These are phyloP conservation scores for Campylorhamphus procurvoides DNA, from an alignment of 2,113 vertebrate species.

Conservation along the genomic window DNA sequence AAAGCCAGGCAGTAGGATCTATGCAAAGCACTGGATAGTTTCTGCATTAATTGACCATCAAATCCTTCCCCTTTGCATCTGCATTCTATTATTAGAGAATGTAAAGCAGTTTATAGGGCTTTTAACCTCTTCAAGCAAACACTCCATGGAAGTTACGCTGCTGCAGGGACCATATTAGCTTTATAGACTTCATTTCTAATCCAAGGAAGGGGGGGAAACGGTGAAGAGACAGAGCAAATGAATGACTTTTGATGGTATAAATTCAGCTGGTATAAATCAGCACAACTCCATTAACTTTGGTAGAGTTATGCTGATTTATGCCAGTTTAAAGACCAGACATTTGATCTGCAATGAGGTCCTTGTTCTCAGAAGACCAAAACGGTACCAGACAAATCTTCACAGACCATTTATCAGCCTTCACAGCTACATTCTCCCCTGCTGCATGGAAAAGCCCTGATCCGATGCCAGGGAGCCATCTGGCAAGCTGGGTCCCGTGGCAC, in stretches of 20 bases:
- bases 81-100: slow-evolving; percentile 81
- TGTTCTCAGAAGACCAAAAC: not conserved
- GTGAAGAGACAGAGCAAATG: slow-evolving; percentile 21
- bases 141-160: slow-evolving; percentile 76
- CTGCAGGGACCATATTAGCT: slow-evolving; percentile 70
- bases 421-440: not conserved
- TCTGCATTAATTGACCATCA: slow-evolving; percentile 90
- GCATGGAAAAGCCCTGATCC: not conserved
- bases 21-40: slow-evolving; percentile 73
- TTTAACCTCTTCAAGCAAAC: slow-evolving; percentile 82
- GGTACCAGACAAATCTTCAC: not conserved
- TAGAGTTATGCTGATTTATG: slow-evolving; percentile 9
- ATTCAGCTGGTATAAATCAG: slow-evolving; percentile 47
- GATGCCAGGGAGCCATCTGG: slow-evolving; percentile 25
- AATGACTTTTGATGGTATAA: not conserved
- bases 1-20: slow-evolving; percentile 72
- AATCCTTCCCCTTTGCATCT: slow-evolving; percentile 86
- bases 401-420: slow-evolving; percentile 13
- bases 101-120: slow-evolving; percentile 77
- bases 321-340: slow-evolving; percentile 6
- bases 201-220: not conserved
- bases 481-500: not conserved
- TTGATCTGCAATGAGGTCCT: slow-evolving; percentile 7
- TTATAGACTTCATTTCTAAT: slow-evolving; percentile 68
- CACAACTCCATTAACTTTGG: not conserved